Conservation (phyloP, 2,888 invertebrate species). For the Agrotis segetum region DNA sequence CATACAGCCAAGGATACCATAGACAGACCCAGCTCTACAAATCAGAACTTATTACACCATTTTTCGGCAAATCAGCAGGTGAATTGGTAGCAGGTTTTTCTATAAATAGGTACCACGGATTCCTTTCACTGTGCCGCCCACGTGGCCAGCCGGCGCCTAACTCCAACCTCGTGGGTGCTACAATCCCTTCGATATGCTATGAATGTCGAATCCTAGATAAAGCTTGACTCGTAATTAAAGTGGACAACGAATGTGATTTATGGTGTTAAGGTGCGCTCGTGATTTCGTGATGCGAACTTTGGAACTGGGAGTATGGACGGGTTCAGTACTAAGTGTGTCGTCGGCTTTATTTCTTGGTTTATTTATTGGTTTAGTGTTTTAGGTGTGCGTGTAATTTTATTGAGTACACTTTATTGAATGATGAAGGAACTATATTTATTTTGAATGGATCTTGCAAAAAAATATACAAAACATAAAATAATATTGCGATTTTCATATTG, state of each 20-base stretch:
- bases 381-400: conserved; percentile 5
- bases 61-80: conserved; percentile 53
- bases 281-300: conserved; percentile 61
- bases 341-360: conserved; percentile 48
- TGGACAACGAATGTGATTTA: conserved; percentile 74
- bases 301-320: conserved; percentile 28
- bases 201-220: conserved; percentile 73
- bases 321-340: conserved; percentile 35
- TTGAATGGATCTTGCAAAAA: neutral
- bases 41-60: neutral
- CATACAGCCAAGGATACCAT: conserved; percentile 4
- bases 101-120: conserved; percentile 66
- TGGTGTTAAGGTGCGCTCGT: conserved; percentile 56
- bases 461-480: neutral
- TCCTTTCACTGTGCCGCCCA: conserved; percentile 79
- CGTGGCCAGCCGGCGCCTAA: conserved; percentile 72
- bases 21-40: neutral
- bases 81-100: conserved; percentile 74
- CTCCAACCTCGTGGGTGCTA: conserved; percentile 70
- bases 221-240: conserved; percentile 72
- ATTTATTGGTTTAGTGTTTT: conserved; percentile 36
- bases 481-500: neutral
- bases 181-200: conserved; percentile 73
- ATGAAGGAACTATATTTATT: neutral
- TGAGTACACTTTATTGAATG: neutral